Evolutionary conservation across 2,113 vertebrate genomes (phyloP), one percentile per base, ranked within the genome.

Genomic region (Triplophysa tibetana): DNA sequence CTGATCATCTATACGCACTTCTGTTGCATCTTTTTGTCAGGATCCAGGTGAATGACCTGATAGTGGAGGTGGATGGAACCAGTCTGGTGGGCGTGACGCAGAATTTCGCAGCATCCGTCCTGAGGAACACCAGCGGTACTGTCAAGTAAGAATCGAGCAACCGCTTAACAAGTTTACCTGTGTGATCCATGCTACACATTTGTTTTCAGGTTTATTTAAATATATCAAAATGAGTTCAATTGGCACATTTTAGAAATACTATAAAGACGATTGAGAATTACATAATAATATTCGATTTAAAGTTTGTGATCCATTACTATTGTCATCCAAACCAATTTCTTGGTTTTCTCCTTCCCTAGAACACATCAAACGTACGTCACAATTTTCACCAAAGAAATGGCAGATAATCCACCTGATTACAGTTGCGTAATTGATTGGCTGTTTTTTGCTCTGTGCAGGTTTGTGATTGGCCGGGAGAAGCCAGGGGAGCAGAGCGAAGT

Each of bases 401-500:
- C 14, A 21, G 26, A 10, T 33, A 21, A n/a, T 72, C 11, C 24
- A 38, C 69, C 33, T 21, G 69, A n/a, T n/a, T 9, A n/a, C 10
- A 0, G 50, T 50, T 50, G 48, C 11, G 14, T 56, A n/a, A 8
- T 58, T 76, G 63, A 82, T 75, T 70, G 64, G 52, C 70, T 76
- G 56, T 29, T 77, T 16, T 26, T 67, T 69, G 1, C 56, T 0
- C 72, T 80, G 43, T 81, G 14, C 90, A 99, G 97, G 87, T 98
- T 99, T 87, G 91, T 98, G 87, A 99, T 99, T 70, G 97, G 97
- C 26, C 93, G 97, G 62, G 97, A 99, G 90, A 97, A 96, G 88
- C 97, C 97, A 0, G 97, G 97, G 0, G 97, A 98, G 88, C 96
- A 98, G 92, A 99, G 97, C 0, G 97, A 99, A 87, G 97, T 99